Evolutionary conservation across 2,113 vertebrate species (phyloP).

Genomic region (Vulpes ferrilata): DNA sequence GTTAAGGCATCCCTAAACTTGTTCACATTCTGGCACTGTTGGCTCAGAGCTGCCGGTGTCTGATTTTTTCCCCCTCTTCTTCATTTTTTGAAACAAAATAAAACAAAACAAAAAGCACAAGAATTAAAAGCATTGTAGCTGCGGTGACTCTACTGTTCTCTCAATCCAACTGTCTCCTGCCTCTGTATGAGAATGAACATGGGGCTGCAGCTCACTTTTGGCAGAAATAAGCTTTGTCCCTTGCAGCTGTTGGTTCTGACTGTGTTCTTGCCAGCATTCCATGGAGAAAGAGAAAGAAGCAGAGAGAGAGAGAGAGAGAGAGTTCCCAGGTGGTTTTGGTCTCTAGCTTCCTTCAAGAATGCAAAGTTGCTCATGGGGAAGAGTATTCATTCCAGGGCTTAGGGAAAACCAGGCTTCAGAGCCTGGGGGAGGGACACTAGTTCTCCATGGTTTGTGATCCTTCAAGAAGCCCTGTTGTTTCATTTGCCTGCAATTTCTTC

Average conservation of each 20-base stretch:
- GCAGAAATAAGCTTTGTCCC: background rate
- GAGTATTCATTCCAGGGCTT: slow-evolving; percentile 76
- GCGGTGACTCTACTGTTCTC: slow-evolving; percentile 53
- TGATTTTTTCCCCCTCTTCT: slow-evolving; percentile 17
- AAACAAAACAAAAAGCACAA: slow-evolving; percentile 64
- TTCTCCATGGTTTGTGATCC: slow-evolving; percentile 96
- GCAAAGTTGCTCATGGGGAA: slow-evolving; percentile 68
- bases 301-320: background rate
- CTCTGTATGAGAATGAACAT: background rate
- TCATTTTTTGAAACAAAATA: slow-evolving; percentile 68
- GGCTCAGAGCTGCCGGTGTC: background rate
- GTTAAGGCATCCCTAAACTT: background rate
- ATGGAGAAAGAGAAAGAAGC: slow-evolving; percentile 45
- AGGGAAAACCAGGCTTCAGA: slow-evolving; percentile 97
- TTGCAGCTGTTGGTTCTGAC: slow-evolving; percentile 77
- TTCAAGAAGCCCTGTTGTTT: slow-evolving; percentile 99
- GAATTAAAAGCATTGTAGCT: slow-evolving; percentile 60
- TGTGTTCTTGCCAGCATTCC: slow-evolving; percentile 84
- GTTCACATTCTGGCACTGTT: background rate
- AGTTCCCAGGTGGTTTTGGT: slow-evolving; percentile 61
- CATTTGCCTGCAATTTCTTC: slow-evolving; percentile 98
- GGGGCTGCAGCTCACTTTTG: slow-evolving; percentile 54
- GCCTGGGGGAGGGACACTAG: slow-evolving; percentile 97
- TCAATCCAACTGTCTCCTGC: background rate
- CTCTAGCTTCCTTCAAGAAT: slow-evolving; percentile 42